Evolutionary conservation across 1,140 invertebrate genomes (phyloP).

Genomic region (Drosophila kanapiae): DNA sequence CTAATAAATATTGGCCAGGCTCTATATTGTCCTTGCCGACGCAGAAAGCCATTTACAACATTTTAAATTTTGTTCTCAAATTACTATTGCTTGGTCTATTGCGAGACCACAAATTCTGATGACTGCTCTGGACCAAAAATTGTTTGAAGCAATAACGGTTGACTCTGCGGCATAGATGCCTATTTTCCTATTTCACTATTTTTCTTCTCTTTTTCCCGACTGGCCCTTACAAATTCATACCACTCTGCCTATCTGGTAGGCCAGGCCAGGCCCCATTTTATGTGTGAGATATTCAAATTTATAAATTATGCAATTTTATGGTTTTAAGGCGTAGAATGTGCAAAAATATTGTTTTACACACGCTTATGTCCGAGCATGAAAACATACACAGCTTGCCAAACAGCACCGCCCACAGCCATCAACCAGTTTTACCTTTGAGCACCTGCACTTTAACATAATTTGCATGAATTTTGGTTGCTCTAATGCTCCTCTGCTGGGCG

Average conservation of each 20-base stretch:
- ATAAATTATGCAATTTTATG: slow-evolving; percentile 82
- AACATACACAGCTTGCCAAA: slow-evolving; percentile 24
- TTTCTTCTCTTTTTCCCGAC: not conserved
- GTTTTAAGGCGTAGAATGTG: slow-evolving; percentile 73
- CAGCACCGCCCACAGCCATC: not conserved
- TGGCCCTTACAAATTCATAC: slow-evolving; percentile 5
- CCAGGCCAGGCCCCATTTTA: not conserved
- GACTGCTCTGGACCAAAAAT: slow-evolving; percentile 28
- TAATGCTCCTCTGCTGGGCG: slow-evolving; percentile 21
- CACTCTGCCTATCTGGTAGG: not conserved
- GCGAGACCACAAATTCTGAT: slow-evolving; percentile 44
- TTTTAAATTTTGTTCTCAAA: slow-evolving; percentile 36
- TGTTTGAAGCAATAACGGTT: slow-evolving; percentile 57
- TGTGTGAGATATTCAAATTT: slow-evolving; percentile 76
- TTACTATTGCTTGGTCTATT: slow-evolving; percentile 24
- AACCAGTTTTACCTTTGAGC: slow-evolving; percentile 20
- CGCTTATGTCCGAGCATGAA: slow-evolving; percentile 60
- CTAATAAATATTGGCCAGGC: slow-evolving; percentile 32
- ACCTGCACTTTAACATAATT: slow-evolving; percentile 76
- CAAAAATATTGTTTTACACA: slow-evolving; percentile 81
- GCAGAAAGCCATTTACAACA: slow-evolving; percentile 42
- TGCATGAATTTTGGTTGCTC: slow-evolving; percentile 72
- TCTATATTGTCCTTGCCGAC: slow-evolving; percentile 8
- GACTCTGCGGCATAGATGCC: slow-evolving; percentile 19
- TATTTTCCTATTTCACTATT: slow-evolving; percentile 5